Evolutionary conservation across 37 sponge, comb jelly and placozoan species (phyloP).

Genomic region (Beroe forskalii): DNA sequence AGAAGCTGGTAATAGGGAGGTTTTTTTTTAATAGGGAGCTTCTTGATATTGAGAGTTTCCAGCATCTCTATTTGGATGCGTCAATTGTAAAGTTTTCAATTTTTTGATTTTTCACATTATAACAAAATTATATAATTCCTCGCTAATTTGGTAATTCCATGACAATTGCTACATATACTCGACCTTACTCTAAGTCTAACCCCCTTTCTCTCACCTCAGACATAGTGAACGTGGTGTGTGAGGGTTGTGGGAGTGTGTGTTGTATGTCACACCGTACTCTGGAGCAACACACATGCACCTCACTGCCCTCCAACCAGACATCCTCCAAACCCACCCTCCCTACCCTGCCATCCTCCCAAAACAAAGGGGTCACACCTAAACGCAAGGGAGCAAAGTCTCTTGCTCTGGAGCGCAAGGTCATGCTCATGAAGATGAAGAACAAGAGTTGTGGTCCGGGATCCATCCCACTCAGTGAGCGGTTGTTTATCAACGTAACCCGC

Average conservation of each 20-base stretch:
- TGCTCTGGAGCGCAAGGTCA: constrained; percentile 50
- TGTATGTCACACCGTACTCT: constrained; percentile 55
- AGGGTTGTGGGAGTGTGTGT: constrained; percentile 27
- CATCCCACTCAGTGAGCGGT: not conserved
- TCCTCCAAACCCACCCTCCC: not conserved
- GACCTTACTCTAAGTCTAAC: not conserved
- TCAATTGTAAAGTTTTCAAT: no score
- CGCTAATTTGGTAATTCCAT: no score
- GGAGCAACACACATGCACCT: constrained; percentile 22
- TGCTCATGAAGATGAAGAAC: constrained; percentile 65
- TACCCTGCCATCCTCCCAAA: not conserved
- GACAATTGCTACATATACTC: no score
- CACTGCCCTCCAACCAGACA: not conserved
- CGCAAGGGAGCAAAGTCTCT: constrained; percentile 55
- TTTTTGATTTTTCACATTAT: no score
- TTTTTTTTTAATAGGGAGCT: no score
- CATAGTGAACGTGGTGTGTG: constrained; percentile 56
- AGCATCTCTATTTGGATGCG: no score
- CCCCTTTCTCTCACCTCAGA: not conserved
- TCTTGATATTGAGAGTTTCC: no score
- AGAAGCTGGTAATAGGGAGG: no score
- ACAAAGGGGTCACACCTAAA: constrained; percentile 12
- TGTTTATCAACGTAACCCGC: constrained; percentile 30
- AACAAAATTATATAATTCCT: no score
- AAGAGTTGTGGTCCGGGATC: constrained; percentile 31